Conservation (phyloP, 2,113 vertebrate species). For the Coregonus clupeaformis region DNA sequence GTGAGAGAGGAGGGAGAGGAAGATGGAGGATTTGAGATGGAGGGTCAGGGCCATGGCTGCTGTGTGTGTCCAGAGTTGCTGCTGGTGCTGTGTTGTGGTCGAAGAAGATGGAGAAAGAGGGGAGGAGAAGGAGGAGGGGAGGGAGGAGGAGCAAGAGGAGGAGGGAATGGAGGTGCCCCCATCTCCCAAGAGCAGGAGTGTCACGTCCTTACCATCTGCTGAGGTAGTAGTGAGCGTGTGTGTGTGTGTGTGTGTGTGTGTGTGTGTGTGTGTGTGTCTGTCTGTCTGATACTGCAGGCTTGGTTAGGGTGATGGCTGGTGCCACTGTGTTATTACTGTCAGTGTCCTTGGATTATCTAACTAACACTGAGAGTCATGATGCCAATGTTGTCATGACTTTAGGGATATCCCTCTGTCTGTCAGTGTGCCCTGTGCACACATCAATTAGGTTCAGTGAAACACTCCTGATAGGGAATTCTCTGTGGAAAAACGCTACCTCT, state of each 20-base stretch:
- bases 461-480: not conserved
- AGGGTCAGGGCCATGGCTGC: constrained; percentile 31
- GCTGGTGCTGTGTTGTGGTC: constrained; percentile 50
- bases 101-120: constrained; percentile 32
- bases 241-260: constrained; percentile 8
- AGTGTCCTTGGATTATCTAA: not conserved
- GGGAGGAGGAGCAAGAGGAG: constrained; percentile 27
- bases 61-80: constrained; percentile 47
- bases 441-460: not conserved
- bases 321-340: not conserved
- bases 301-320: not conserved
- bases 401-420: not conserved
- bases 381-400: not conserved
- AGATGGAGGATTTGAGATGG: constrained; percentile 58
- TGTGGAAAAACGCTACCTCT: not conserved
- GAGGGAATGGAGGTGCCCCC: constrained; percentile 20
- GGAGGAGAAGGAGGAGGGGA: constrained; percentile 11
- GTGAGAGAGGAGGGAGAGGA: not conserved
- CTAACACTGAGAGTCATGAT: constrained; percentile 1
- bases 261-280: constrained; percentile 13
- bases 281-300: not conserved
- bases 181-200: constrained; percentile 50
- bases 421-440: not conserved
- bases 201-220: constrained; percentile 41
- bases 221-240: constrained; percentile 55